Evolutionary conservation across 2,797 vertebrate species (phyloP).

Genomic region (Corythornis leucogaster): DNA sequence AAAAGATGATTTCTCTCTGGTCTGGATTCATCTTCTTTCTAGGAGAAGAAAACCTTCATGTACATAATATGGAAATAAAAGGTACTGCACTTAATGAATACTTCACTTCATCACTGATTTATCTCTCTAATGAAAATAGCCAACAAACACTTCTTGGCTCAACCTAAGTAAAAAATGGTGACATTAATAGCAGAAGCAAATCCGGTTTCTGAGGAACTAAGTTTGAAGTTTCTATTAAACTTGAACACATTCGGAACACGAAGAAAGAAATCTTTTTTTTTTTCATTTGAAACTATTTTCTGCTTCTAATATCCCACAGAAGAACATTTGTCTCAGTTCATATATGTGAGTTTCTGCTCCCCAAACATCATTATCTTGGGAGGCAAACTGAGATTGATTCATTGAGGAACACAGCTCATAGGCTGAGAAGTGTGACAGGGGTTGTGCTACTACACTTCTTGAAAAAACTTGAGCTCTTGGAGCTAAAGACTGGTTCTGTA

Average conservation of each 20-base stretch:
- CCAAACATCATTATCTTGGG: not conserved
- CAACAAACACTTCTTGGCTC: not conserved
- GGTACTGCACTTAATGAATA: not conserved
- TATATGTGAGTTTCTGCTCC: not conserved
- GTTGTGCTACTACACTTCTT: not conserved
- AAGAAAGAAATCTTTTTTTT: not conserved
- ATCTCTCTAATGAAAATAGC: slow-evolving; percentile 10
- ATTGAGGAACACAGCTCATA: not conserved
- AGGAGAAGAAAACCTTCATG: not conserved
- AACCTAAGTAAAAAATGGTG: not conserved
- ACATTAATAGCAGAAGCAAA: not conserved
- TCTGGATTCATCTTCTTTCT: not conserved
- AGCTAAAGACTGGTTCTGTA: not conserved
- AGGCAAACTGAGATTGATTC: not conserved
- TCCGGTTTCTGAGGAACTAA: slow-evolving; percentile 5
- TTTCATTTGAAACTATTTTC: not conserved
- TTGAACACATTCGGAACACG: not conserved
- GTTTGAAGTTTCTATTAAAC: not conserved
- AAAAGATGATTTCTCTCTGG: not conserved
- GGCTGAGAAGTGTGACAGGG: not conserved
- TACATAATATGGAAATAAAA: not conserved
- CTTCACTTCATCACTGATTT: slow-evolving; percentile 3
- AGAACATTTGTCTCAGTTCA: slow-evolving; percentile 6
- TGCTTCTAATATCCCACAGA: not conserved
- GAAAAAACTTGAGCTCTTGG: not conserved